Evolutionary conservation across 2,888 invertebrate species (phyloP).

Genomic region (Chalcosyrphus nemorum): DNA sequence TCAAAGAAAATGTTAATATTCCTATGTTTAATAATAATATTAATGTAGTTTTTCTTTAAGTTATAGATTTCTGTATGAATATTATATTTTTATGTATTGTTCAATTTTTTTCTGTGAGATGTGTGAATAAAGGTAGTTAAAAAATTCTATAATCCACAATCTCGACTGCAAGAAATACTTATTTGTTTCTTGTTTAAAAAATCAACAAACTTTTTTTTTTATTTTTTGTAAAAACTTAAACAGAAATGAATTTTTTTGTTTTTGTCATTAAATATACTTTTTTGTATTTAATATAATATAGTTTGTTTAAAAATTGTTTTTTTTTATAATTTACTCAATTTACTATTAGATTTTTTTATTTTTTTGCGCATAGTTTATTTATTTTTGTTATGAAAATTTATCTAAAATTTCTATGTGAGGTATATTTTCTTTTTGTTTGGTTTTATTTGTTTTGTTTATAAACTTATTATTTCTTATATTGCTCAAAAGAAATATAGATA

Average conservation of each 20-base stretch:
- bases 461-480: constrained; percentile 19
- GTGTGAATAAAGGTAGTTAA: constrained; percentile 72
- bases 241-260: constrained; percentile 5
- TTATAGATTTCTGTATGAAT: constrained; percentile 45
- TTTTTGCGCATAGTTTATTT: constrained; percentile 62
- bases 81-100: constrained; percentile 14
- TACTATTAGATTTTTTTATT: constrained; percentile 68
- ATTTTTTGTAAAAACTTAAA: constrained; percentile 9
- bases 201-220: constrained; percentile 19
- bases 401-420: constrained; percentile 80
- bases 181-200: constrained; percentile 2
- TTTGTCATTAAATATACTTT: constrained; percentile 35
- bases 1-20: constrained; percentile 48
- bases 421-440: constrained; percentile 78
- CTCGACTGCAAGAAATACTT: constrained; percentile 42
- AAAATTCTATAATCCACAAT: constrained; percentile 72
- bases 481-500: constrained; percentile 35
- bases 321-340: constrained; percentile 47
- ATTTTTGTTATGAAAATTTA: constrained; percentile 78
- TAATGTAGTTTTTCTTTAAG: constrained; percentile 38
- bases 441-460: constrained; percentile 21
- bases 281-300: constrained; percentile 53
- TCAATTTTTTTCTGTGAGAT: constrained; percentile 42
- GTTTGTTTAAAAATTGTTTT: constrained; percentile 21
- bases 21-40: constrained; percentile 22